Conservation (phyloP, 2,113 vertebrate species). For the Bostrychus sinensis region DNA sequence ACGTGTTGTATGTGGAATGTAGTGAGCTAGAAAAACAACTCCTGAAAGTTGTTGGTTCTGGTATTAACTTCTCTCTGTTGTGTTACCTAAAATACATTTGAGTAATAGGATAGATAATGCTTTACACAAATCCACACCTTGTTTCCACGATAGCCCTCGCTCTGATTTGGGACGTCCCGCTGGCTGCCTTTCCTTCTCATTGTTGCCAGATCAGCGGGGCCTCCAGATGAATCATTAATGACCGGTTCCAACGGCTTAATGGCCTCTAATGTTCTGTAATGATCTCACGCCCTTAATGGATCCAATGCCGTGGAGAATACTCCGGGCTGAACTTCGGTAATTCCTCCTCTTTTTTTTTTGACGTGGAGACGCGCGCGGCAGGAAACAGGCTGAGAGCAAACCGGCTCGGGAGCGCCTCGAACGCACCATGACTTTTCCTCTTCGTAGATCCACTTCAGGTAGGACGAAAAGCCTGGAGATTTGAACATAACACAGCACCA, state of each 20-base stretch:
- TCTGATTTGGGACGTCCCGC: constrained; percentile 48
- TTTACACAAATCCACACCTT: background rate
- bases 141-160: constrained; percentile 25
- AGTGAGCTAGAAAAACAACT: background rate
- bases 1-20: constrained; percentile 1
- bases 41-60: too few relatives aligned
- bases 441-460: constrained; percentile 95
- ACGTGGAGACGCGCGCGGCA: constrained; percentile 70
- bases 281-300: constrained; percentile 92
- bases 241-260: constrained; percentile 91
- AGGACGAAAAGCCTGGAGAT: constrained; percentile 52
- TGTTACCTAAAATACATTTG: constrained; percentile 1
- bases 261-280: constrained; percentile 97
- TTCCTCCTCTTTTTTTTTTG: constrained; percentile 60
- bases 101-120: background rate
- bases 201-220: constrained; percentile 88
- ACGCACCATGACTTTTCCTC: constrained; percentile 90
- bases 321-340: constrained; percentile 88
- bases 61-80: constrained; percentile 6
- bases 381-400: constrained; percentile 71
- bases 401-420: constrained; percentile 64
- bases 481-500: background rate
- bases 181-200: constrained; percentile 62
- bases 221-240: constrained; percentile 96
- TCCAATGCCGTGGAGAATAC: constrained; percentile 90